Conservation (phyloP, 2,888 invertebrate genomes). For the Melanostoma mellinum region DNA sequence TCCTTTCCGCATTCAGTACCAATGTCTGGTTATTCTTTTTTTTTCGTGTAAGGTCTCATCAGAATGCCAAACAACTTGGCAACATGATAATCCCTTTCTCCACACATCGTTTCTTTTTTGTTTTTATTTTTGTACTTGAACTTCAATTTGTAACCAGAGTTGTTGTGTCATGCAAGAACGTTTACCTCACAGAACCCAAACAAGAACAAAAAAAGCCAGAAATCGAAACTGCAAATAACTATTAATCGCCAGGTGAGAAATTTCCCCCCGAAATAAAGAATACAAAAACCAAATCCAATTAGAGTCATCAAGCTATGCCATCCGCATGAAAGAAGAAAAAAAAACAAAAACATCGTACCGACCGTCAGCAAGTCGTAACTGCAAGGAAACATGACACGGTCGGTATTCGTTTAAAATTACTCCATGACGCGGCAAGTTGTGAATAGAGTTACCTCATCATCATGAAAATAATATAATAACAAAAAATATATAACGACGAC, state of each 20-base stretch:
- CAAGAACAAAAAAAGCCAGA: neutral
- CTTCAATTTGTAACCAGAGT: slow-evolving; percentile 39
- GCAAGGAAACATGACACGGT: slow-evolving; percentile 27
- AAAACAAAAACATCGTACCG: slow-evolving; percentile 18
- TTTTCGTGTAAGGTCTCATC: slow-evolving; percentile 6
- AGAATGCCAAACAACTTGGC: slow-evolving; percentile 35
- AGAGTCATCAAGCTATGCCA: slow-evolving; percentile 49
- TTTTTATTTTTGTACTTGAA: neutral
- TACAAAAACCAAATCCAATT: slow-evolving; percentile 28
- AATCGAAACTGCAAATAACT: slow-evolving; percentile 50
- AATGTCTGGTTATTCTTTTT: neutral
- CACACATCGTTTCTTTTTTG: neutral
- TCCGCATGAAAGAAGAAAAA: slow-evolving; percentile 14
- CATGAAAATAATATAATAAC: neutral
- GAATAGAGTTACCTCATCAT: slow-evolving; percentile 31
- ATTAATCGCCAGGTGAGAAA: slow-evolving; percentile 56
- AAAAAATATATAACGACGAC: slow-evolving; percentile 7
- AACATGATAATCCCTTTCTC: slow-evolving; percentile 28
- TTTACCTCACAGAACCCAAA: slow-evolving; percentile 21
- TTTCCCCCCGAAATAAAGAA: neutral
- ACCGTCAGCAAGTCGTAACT: slow-evolving; percentile 1
- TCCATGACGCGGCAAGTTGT: slow-evolving; percentile 41
- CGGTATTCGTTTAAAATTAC: slow-evolving; percentile 41
- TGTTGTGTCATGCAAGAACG: slow-evolving; percentile 38
- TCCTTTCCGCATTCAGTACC: slow-evolving; percentile 16